phyloP scores from a whole-genome alignment of 2,888 invertebrate species.

The Oxyscelio sp. region DNA sequence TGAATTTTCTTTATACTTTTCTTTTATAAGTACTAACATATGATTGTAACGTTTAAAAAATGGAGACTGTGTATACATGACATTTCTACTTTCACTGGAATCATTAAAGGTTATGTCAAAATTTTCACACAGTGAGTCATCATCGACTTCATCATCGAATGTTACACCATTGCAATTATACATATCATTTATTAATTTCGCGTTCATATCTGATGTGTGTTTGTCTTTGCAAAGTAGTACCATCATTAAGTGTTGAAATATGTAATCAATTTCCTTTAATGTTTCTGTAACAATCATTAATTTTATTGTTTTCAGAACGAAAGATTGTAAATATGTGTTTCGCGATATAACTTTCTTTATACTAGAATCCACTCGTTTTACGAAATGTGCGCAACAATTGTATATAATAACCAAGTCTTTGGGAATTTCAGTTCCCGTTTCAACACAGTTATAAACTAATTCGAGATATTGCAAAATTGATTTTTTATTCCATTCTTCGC shows the following conservation, averaged over 20 bases:
- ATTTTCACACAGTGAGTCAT: no score
- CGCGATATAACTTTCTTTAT: no score
- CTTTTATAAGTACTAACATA: no score
- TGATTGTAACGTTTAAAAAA: background rate
- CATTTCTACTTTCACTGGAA: background rate
- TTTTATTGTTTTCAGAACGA: constrained; percentile 3
- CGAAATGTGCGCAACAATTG: constrained; percentile 25
- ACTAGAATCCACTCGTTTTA: background rate
- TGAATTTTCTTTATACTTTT: no score
- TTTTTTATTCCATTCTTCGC: constrained; percentile 32
- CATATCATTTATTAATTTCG: no score
- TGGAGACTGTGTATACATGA: background rate
- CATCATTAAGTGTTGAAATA: background rate
- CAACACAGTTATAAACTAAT: background rate
- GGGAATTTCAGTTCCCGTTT: background rate
- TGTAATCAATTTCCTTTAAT: background rate
- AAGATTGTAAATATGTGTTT: no score
- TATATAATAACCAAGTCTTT: background rate
- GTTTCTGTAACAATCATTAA: constrained; percentile 6
- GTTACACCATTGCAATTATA: no score
- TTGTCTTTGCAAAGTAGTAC: background rate
- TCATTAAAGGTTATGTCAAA: no score
- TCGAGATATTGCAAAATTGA: constrained; percentile 18
- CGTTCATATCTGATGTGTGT: no score
- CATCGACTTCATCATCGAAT: background rate